Conservation (phyloP, 2,113 vertebrate genomes). For the Uria aalge region DNA sequence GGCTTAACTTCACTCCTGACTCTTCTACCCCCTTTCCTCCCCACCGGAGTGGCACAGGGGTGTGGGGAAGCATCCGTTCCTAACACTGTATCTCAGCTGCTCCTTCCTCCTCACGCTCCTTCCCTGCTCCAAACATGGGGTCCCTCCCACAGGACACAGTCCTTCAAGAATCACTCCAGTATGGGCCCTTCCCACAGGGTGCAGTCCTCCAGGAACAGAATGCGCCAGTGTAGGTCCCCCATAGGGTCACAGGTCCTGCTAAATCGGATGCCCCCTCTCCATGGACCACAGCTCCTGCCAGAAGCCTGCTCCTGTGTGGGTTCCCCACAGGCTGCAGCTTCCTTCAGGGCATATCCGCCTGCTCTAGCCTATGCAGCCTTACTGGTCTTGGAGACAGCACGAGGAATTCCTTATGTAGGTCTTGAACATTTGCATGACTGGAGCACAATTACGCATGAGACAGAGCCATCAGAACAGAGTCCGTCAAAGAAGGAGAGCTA, state of each 20-base stretch:
- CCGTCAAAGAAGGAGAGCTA: neutral
- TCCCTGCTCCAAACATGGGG: neutral
- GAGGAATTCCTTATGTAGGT: neutral
- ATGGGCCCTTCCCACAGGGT: accelerated
- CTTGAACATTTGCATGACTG: neutral
- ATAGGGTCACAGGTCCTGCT: neutral
- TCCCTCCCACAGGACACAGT: neutral
- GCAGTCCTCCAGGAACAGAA: neutral
- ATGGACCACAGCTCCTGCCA: neutral
- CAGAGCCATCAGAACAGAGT: neutral
- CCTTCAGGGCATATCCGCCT: neutral
- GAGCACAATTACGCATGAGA: accelerated
- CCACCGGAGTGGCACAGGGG: accelerated
- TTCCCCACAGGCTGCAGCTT: neutral
- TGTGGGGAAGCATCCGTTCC: neutral
- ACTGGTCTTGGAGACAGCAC: neutral
- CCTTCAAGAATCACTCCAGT: neutral
- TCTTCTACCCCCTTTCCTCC: neutral
- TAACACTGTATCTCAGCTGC: neutral
- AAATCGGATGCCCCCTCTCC: too few species aligned
- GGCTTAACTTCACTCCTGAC: neutral
- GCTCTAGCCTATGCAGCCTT: neutral
- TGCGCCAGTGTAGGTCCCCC: neutral
- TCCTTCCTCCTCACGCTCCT: neutral
- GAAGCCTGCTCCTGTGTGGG: neutral